phyloP scores from a whole-genome alignment of 2,888 invertebrate species.

The Urechis unicinctus region DNA sequence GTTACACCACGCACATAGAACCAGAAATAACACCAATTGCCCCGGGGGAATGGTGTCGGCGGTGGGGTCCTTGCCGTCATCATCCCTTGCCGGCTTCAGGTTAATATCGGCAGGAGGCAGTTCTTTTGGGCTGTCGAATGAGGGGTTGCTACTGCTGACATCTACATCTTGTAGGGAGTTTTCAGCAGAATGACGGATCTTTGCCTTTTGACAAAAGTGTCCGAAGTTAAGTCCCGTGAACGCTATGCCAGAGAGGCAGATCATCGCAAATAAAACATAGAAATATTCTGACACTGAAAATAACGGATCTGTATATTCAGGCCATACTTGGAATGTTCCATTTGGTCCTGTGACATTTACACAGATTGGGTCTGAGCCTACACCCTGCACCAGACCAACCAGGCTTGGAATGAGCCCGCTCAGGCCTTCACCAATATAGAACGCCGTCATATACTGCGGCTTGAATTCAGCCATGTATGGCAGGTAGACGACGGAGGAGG shows the following conservation, averaged over 20 bases:
- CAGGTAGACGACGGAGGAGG: conserved; percentile 77
- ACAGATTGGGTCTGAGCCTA: conserved; percentile 55
- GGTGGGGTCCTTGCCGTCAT: background rate
- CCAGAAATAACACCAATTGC: conserved; percentile 28
- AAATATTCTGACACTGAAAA: conserved; percentile 59
- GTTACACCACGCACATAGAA: conserved; percentile 56
- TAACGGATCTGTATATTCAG: conserved; percentile 51
- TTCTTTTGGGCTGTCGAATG: background rate
- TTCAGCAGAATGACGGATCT: too few species aligned
- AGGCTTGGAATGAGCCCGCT: conserved; percentile 71
- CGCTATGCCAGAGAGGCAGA: conserved; percentile 61
- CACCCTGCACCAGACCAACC: conserved; percentile 64
- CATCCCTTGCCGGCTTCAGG: background rate
- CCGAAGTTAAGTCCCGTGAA: conserved; percentile 59
- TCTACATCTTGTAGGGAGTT: background rate
- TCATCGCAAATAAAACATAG: conserved; percentile 60
- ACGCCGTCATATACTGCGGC: conserved; percentile 70
- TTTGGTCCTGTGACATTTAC: conserved; percentile 25
- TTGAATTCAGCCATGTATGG: conserved; percentile 69
- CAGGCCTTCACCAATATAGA: conserved; percentile 69
- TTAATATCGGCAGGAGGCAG: conserved; percentile 43
- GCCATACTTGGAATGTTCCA: conserved; percentile 13
- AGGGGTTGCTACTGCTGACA: background rate
- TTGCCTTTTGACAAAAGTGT: background rate
- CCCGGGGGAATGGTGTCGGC: background rate